Evolutionary conservation across 2,113 vertebrate genomes (phyloP).

Genomic region (Eleginops maclovinus): DNA sequence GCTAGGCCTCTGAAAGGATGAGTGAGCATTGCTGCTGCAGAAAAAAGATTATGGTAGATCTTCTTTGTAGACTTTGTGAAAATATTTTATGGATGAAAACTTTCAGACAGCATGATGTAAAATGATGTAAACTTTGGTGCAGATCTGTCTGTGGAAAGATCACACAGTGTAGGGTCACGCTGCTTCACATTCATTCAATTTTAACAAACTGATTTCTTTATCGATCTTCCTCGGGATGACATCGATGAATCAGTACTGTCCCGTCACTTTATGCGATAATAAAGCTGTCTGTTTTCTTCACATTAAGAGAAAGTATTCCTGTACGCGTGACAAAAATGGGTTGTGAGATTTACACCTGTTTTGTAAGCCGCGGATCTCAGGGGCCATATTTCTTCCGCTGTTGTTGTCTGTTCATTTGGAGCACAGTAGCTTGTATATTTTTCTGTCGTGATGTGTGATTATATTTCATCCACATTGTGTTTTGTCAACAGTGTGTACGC

Average conservation of each 20-base stretch:
- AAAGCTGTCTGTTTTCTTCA: slow-evolving; percentile 44
- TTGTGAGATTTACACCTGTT: slow-evolving; percentile 60
- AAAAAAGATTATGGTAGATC: slow-evolving; percentile 37
- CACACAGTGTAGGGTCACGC: not conserved
- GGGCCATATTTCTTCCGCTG: slow-evolving; percentile 43
- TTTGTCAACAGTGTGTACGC: slow-evolving; percentile 64
- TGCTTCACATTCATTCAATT: slow-evolving; percentile 12
- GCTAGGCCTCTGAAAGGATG: slow-evolving; percentile 38
- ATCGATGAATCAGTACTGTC: slow-evolving; percentile 25
- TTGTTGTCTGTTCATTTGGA: slow-evolving; percentile 57
- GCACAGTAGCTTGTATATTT: slow-evolving; percentile 49
- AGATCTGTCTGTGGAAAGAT: slow-evolving; percentile 30
- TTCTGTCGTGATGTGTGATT: slow-evolving; percentile 47
- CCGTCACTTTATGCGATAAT: not conserved
- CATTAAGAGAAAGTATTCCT: slow-evolving; percentile 36
- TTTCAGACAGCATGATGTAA: slow-evolving; percentile 54
- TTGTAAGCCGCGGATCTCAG: slow-evolving; percentile 37
- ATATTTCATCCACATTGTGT: slow-evolving; percentile 65
- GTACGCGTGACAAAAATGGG: slow-evolving; percentile 46
- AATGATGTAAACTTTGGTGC: slow-evolving; percentile 28
- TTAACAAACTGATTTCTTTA: slow-evolving; percentile 24
- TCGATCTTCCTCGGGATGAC: slow-evolving; percentile 28
- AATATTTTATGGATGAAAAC: not conserved
- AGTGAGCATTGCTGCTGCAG: slow-evolving; percentile 24
- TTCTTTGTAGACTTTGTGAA: slow-evolving; percentile 9